Evolutionary conservation across 2,113 vertebrate species (phyloP), one percentile per base, ranked within the genome.

Genomic region (Butorides virescens): DNA sequence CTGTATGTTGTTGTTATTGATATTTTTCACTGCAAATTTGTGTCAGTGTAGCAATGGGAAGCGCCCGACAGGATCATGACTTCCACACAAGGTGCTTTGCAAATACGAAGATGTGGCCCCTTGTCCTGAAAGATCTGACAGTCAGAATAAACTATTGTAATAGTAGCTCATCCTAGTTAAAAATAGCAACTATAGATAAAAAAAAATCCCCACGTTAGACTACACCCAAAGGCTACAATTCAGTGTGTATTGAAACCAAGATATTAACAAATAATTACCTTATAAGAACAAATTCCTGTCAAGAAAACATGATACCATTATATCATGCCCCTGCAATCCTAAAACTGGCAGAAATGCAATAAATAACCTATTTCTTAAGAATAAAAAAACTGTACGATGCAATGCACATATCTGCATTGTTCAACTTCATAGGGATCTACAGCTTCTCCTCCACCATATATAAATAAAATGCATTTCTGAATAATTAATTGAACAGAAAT

Each of bases 341-440:
- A 72, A 95, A 97, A 85, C 81, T 95, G 87, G 93, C 86, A 97
- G 86, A 97, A 97, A 95, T 96, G 15, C 91, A 96, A 93, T 86
- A 94, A 95, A 94, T 86, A 93, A 79, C 30, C 46, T 91, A 72
- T 93, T 97, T 95, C 86, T 94, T 95, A 88, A 56, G 80, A 96
- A 96, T 67, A 95, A 97, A 97, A 97, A 95, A 86, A 73, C 44
- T 72, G 79, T 42, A 74, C 61, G 93, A 78, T 85, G 65, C 4
- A 76, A 92, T 85, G 89, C 76, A 81, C 27, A 44, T 87, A 91
- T 90, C 63, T 96, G 85, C 61, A 80, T 23, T 78, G n/a, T 91
- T 92, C 92, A 81, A 37, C 42, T 94, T 29, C 91, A 83, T 42
- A 90, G 74, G 83, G 82, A 97, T 87, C 52, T 81, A 68, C 11